These are phyloP conservation scores for Tokudaia tokunoshimensis DNA, from an alignment of 2,797 vertebrate genomes.

Conservation along the genomic window DNA sequence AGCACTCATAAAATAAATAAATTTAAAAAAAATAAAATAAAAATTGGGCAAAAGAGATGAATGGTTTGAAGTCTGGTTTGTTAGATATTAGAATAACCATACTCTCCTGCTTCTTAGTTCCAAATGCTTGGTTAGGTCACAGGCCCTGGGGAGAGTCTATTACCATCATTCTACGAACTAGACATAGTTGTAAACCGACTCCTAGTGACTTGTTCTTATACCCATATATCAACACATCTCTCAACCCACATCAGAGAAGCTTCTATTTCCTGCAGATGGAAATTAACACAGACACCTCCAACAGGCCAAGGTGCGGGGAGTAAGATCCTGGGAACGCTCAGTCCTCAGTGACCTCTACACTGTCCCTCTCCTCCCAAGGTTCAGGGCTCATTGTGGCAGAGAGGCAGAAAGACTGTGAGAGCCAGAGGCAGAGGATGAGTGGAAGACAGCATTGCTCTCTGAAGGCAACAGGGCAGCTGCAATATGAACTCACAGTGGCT, in stretches of 20 bases:
- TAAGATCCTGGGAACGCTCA: not conserved
- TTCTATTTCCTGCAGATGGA: not conserved
- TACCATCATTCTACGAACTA: not conserved
- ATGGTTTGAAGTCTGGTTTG: not conserved
- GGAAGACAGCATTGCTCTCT: not conserved
- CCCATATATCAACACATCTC: not conserved
- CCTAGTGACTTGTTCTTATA: not conserved
- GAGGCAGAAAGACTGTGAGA: not conserved
- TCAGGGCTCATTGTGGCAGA: not conserved
- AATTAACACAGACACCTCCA: not conserved
- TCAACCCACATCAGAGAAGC: not conserved
- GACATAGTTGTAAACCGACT: not conserved
- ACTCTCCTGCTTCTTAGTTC: not conserved
- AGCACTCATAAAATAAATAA: not conserved
- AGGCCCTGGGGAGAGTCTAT: not conserved
- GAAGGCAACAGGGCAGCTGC: not conserved
- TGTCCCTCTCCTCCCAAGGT: not conserved
- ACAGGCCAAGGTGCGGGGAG: not conserved
- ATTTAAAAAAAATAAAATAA: not conserved
- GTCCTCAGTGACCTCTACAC: not conserved
- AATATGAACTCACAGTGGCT: not conserved
- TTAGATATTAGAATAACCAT: not conserved
- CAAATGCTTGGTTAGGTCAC: not conserved
- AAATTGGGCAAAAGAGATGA: slow-evolving; percentile 46
- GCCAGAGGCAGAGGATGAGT: not conserved